A percentile compares a stretch with the other conserved stretches of the same genome.
Evolutionary conservation across 92 coral and sea anemone species (phyloP).

Genomic region (Epizoanthus ramosus): DNA sequence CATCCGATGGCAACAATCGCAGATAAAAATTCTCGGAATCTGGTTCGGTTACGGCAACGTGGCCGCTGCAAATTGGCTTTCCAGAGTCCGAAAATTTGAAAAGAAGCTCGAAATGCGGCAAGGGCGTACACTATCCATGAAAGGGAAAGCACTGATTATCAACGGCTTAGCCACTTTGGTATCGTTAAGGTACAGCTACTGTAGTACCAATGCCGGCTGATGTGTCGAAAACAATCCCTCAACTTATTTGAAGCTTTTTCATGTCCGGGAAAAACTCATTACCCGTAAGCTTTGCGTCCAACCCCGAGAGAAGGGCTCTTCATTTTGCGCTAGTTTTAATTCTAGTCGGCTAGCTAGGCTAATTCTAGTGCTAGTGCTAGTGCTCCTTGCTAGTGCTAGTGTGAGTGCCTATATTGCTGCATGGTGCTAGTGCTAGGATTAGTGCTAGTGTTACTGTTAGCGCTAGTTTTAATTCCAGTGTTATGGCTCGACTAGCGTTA

Average conservation of each 20-base stretch:
- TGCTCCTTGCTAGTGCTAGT: too few relatives aligned
- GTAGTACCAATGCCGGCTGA: conserved; percentile 37
- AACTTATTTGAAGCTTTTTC: conserved; percentile 16
- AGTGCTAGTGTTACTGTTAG: too few relatives aligned
- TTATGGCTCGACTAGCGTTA: too few relatives aligned
- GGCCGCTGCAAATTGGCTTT: conserved; percentile 33
- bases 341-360: too few relatives aligned
- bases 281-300: conserved; percentile 28
- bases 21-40: conserved; percentile 50
- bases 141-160: conserved; percentile 45
- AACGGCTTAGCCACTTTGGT: conserved; percentile 41
- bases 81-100: conserved; percentile 20
- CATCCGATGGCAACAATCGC: conserved; percentile 53
- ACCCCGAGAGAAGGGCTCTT: not conserved
- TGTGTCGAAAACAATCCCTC: conserved; percentile 18
- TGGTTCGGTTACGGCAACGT: conserved; percentile 30
- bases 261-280: conserved; percentile 31
- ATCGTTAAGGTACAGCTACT: conserved; percentile 10
- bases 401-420: too few relatives aligned
- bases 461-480: too few relatives aligned
- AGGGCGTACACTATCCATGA: conserved; percentile 16
- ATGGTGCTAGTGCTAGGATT: too few relatives aligned
- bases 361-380: too few relatives aligned
- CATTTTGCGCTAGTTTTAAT: not conserved
- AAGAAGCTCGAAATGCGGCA: conserved; percentile 37